Evolutionary conservation across 2,797 vertebrate species (phyloP), one percentile per base, ranked within the genome.

Genomic region (Phylloscopus collybita): DNA sequence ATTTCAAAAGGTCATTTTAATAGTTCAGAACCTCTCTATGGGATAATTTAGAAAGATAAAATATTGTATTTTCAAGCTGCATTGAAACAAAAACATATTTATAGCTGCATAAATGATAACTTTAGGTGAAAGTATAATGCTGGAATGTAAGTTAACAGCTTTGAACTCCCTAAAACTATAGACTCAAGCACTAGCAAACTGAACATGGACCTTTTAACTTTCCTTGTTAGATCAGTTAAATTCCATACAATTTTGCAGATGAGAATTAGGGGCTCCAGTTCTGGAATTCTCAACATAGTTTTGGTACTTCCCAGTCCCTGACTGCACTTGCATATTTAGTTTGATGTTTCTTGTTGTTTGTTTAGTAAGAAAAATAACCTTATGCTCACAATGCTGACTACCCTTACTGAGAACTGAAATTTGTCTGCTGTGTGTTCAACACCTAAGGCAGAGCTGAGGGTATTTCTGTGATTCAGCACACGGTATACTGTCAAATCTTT

Each of bases 1-100:
- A 56, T 84, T 92, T 92, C 3, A 65, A 96, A 96, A 96, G 84
- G 92, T 93, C 88, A 94, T 62, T 87, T 94, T 79, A 89, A 81
- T 86, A 92, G 90, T 81, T 73, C 40, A 88, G 69, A 87, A 72
- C 20, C 14, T 13, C 67, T 86, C 42, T 66, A 18, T 51, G 36
- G 75, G 34, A 80, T 72, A 82, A 96, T 96, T 88, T 93, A 25
- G n/a, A 74, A 93, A 51, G 70, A 87, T 30, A 53, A 85, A 93
- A 75, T 91, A 80, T 8, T 71, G 47, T 79, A 5, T 78, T 82
- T 93, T 86, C 54, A 73, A 86, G 26, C 13, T 70, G 5, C 45
- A 32, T 49, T 88, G 76, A 75, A 91, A 89, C 61, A 87, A 83
- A 85, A 90, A 12, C 7, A 8, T 80, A 64, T 75, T 92, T 75